Conservation (phyloP, 1,140 invertebrate species). For the Polyergus mexicanus region DNA sequence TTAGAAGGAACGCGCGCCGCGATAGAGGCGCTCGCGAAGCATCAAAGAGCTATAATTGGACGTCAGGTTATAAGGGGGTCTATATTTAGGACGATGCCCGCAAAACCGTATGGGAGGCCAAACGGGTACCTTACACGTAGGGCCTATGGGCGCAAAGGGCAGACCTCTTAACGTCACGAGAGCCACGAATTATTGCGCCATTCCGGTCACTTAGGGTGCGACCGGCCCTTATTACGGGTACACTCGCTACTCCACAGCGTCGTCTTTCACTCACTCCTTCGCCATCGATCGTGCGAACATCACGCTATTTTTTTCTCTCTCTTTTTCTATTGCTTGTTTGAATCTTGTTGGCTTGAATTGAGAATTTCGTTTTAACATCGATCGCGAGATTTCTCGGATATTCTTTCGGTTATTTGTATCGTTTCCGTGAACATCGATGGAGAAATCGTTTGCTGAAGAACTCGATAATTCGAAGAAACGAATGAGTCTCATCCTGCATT, state of each 20-base stretch:
- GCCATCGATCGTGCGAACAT: constrained; percentile 30
- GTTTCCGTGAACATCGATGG: constrained; percentile 30
- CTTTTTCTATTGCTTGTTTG: constrained; percentile 2
- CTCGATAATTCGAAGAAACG: constrained; percentile 23
- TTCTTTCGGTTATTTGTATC: constrained; percentile 12
- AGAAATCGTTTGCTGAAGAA: constrained; percentile 27
- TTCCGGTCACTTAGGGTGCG: constrained; percentile 85
- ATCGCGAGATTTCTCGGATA: background rate
- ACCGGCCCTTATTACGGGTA: constrained; percentile 83
- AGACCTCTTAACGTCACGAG: constrained; percentile 85
- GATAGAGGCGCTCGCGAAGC: constrained; percentile 78
- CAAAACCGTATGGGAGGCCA: constrained; percentile 79
- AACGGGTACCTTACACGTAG: constrained; percentile 70
- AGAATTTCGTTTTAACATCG: background rate
- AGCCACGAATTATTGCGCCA: constrained; percentile 85
- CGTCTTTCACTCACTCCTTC: constrained; percentile 1
- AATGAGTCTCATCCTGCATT: background rate
- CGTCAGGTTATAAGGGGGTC: constrained; percentile 79
- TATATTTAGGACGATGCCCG: constrained; percentile 83
- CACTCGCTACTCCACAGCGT: constrained; percentile 61
- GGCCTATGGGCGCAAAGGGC: constrained; percentile 77
- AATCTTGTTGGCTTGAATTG: constrained; percentile 17
- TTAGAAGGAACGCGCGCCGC: constrained; percentile 46
- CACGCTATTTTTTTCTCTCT: constrained; percentile 24
- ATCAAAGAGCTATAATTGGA: constrained; percentile 86